Conservation (phyloP, 2,113 vertebrate species). For the Malaclemys terrapin region DNA sequence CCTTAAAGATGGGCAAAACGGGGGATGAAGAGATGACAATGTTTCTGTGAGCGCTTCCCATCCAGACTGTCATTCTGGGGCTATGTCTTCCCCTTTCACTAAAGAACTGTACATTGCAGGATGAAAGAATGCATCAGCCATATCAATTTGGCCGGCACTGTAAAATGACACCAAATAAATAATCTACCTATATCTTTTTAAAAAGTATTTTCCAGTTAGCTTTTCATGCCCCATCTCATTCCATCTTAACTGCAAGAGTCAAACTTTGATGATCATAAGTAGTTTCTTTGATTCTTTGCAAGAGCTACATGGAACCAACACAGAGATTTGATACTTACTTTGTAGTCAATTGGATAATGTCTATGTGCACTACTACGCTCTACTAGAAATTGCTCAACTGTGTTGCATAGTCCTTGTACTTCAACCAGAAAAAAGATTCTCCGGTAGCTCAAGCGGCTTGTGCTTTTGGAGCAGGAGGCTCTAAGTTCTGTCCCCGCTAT, state of each 20-base stretch:
- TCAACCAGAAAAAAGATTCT: background rate
- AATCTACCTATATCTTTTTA: background rate
- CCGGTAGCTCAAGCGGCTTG: background rate
- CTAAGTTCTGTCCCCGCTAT: background rate
- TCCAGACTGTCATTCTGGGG: too few relatives aligned
- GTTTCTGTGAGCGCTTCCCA: background rate
- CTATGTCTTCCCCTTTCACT: too few relatives aligned
- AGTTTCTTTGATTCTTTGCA: background rate
- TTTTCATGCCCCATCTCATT: background rate
- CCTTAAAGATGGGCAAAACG: background rate
- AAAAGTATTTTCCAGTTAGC: background rate
- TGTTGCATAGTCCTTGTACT: background rate
- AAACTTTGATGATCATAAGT: background rate
- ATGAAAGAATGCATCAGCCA: background rate
- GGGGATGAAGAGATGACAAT: background rate
- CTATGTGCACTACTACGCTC: rapidly evolving
- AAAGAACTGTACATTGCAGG: background rate
- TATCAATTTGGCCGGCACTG: background rate
- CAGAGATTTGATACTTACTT: background rate
- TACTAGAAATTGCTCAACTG: background rate
- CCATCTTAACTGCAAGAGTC: background rate
- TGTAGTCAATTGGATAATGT: too few relatives aligned
- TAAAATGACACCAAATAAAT: background rate
- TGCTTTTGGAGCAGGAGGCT: background rate
- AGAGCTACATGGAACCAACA: background rate